A percentile compares a stretch with the other conserved stretches of the same genome.
phyloP scores from a whole-genome alignment of 2,797 vertebrate genomes.

The Cyclura pinguis region DNA sequence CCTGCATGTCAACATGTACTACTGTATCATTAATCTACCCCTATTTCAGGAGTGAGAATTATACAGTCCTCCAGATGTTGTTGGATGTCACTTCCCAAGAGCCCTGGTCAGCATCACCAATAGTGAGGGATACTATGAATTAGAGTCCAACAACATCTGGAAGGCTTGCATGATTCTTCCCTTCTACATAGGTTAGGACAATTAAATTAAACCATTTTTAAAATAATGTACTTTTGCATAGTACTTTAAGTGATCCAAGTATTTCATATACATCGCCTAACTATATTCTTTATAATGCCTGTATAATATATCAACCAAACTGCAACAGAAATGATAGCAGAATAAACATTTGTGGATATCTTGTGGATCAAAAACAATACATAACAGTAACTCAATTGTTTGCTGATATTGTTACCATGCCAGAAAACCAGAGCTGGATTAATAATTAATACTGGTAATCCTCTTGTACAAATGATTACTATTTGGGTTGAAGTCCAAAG shows the following conservation, averaged over 20 bases:
- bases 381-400: neutral
- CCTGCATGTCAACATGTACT: too few relatives aligned
- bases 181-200: neutral
- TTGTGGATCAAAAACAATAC: neutral
- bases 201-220: neutral
- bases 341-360: neutral
- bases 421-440: neutral
- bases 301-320: neutral
- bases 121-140: too few relatives aligned
- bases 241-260: neutral
- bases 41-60: too few relatives aligned
- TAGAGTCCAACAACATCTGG: too few relatives aligned
- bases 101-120: too few relatives aligned
- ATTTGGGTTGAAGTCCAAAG: slow-evolving; percentile 25
- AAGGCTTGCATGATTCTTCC: too few relatives aligned
- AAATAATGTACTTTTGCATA: neutral
- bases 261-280: neutral
- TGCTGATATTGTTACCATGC: neutral
- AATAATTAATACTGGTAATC: slow-evolving; percentile 8
- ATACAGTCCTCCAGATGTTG: too few relatives aligned
- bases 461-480: neutral
- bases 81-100: too few relatives aligned
- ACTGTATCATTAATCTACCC: too few relatives aligned
- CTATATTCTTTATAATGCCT: neutral
- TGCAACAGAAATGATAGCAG: neutral